Evolutionary conservation across 2,888 invertebrate genomes (phyloP).

Genomic region (Trissoscelio sp.): DNA sequence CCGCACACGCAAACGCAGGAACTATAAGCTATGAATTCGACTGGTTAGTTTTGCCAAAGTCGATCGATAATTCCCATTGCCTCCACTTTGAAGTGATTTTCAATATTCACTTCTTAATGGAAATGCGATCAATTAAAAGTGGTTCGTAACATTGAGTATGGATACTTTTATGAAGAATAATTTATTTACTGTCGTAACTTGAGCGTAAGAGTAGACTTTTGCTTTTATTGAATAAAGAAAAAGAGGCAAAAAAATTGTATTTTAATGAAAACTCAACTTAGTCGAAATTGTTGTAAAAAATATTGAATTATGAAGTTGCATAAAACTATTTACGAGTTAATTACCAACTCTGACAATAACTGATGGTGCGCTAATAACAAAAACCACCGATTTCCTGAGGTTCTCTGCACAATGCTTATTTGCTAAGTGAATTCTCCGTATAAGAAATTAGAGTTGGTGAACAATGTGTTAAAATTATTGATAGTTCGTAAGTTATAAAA

Average conservation of each 20-base stretch:
- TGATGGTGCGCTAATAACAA: constrained; percentile 34
- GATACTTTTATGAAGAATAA: constrained; percentile 24
- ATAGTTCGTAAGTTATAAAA: too few species aligned
- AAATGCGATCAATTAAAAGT: constrained; percentile 45
- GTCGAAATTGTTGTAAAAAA: background rate
- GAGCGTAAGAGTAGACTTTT: background rate
- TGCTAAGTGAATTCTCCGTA: constrained; percentile 33
- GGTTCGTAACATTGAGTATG: constrained; percentile 2
- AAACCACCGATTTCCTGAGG: constrained; percentile 33
- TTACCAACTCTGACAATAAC: constrained; percentile 40
- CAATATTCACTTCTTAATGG: constrained; percentile 54
- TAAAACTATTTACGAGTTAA: constrained; percentile 38
- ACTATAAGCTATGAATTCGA: constrained; percentile 50
- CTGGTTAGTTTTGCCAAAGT: constrained; percentile 54
- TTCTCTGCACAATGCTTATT: constrained; percentile 44
- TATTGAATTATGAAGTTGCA: constrained; percentile 24
- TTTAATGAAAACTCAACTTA: background rate
- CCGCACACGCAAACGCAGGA: constrained; percentile 50
- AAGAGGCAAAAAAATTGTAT: too few species aligned
- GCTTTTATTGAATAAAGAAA: background rate
- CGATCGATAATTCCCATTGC: constrained; percentile 58
- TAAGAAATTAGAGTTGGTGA: constrained; percentile 49
- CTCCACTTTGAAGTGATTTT: constrained; percentile 48
- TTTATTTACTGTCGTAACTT: background rate
- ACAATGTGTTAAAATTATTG: constrained; percentile 26